These are phyloP conservation scores for Brachionus sp. DNA, from an alignment of 1,140 invertebrate species.

Conservation along the genomic window DNA sequence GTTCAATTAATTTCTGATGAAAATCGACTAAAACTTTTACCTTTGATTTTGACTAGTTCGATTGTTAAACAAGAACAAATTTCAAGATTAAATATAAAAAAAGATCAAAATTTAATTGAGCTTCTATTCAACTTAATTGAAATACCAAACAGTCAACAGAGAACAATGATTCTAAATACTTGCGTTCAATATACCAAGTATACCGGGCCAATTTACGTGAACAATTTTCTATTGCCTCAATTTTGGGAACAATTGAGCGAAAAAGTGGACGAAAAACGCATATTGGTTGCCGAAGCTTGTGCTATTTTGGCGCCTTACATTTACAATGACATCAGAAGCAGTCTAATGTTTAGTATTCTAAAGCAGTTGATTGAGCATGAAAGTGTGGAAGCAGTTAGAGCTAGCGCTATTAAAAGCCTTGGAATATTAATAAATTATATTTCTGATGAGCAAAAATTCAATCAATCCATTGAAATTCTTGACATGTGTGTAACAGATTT, in stretches of 20 bases:
- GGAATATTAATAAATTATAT: constrained; percentile 67
- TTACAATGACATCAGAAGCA: constrained; percentile 67
- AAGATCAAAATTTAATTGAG: constrained; percentile 62
- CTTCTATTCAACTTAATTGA: constrained; percentile 74
- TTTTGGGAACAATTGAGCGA: constrained; percentile 69
- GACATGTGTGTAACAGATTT: constrained; percentile 34
- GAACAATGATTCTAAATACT: constrained; percentile 68
- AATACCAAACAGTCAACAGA: constrained; percentile 69
- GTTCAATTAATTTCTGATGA: neutral
- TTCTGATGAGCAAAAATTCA: constrained; percentile 69
- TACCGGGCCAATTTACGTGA: constrained; percentile 63
- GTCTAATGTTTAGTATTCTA: constrained; percentile 70
- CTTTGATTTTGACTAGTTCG: constrained; percentile 67
- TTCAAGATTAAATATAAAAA: constrained; percentile 64
- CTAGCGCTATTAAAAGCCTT: constrained; percentile 66
- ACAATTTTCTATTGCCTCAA: constrained; percentile 70
- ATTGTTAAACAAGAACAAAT: constrained; percentile 64
- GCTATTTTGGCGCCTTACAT: constrained; percentile 69
- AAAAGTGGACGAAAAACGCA: constrained; percentile 68
- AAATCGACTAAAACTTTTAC: constrained; percentile 63
- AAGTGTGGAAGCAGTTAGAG: constrained; percentile 67
- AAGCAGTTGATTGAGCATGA: constrained; percentile 72
- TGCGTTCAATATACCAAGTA: constrained; percentile 66
- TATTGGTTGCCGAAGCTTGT: constrained; percentile 71
- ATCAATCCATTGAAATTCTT: constrained; percentile 50